Conservation (phyloP, 37 sponge, comb jelly and placozoan genomes). For the Agelas oroides region DNA sequence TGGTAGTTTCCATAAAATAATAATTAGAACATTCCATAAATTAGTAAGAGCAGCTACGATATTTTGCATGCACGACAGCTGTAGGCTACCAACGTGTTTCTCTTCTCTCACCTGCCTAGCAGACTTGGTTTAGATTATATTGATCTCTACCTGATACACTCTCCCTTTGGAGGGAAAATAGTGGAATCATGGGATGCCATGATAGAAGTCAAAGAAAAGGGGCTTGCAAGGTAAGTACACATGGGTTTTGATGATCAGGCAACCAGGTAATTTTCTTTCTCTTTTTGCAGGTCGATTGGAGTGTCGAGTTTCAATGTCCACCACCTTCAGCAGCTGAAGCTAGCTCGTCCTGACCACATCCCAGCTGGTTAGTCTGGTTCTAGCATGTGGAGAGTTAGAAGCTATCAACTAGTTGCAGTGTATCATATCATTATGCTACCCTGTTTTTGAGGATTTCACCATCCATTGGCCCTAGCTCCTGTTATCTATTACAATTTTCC, state of each 20-base stretch:
- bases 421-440: no score
- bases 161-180: constrained; percentile 72
- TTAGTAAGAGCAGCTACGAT: not conserved
- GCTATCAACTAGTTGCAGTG: no score
- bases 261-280: not conserved
- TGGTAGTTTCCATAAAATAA: no score
- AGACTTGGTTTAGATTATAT: constrained; percentile 80
- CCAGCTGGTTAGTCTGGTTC: constrained; percentile 66
- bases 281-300: constrained; percentile 71
- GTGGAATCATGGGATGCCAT: constrained; percentile 86
- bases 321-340: constrained; percentile 75
- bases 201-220: constrained; percentile 70
- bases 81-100: not conserved
- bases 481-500: no score
- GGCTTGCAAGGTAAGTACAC: constrained; percentile 36
- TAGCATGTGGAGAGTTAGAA: no score
- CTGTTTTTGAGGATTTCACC: no score
- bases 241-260: not conserved
- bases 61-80: not conserved
- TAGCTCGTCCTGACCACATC: constrained; percentile 67
- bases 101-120: no score
- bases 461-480: no score
- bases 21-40: not conserved
- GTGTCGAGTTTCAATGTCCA: constrained; percentile 84
- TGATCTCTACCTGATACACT: constrained; percentile 86